Evolutionary conservation across 2,888 invertebrate genomes (phyloP), one percentile per base, ranked within the genome.

Genomic region (Harpagoxenus sublaevis): DNA sequence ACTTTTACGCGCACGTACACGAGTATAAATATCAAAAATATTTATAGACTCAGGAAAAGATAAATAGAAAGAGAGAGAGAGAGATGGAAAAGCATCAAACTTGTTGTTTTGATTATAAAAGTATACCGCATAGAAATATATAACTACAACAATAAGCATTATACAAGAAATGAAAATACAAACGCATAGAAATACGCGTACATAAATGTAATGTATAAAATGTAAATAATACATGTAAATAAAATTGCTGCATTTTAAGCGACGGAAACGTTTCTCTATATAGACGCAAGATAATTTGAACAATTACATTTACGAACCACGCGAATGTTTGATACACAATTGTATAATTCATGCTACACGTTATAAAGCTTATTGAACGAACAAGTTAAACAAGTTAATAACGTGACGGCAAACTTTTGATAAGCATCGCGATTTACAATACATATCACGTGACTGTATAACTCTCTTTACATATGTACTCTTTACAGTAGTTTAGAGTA

Each of bases 301-400:
- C 23, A 51, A 39, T 35, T 5, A 74, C 15, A 15, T 62, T 75
- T 23, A 10, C 9, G 23, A 63, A 75, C 9, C 63, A 28, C 6
- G 12, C 2, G 4, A 53, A 55, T 71, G 15, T 75, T 63, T 63
- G 12, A 51, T 63, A 28, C 23, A 48, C 15, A 51, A 63, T 51
- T 39, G 15, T 39, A 48, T 3, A n/a, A 62, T 48, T 75, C 23
- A 28, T 60, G 23, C 15, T 23, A n/a, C n/a, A 18, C 12, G 9
- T 63, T n/a, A n/a, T 6, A n/a, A 75, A 62, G 9, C 2, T 63
- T 63, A 23, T 75, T 75, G 4, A 45, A 45, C 12, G 60, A 31
- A 6, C 0, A 60, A 45, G 12, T n/a, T 74, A 74, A 74, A 74
- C 39, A 74, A 55, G 23, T 55, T 23, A 23, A n/a, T 53, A 5